phyloP scores from a whole-genome alignment of 1,140 invertebrate species.

The Bicyclus anynana region DNA sequence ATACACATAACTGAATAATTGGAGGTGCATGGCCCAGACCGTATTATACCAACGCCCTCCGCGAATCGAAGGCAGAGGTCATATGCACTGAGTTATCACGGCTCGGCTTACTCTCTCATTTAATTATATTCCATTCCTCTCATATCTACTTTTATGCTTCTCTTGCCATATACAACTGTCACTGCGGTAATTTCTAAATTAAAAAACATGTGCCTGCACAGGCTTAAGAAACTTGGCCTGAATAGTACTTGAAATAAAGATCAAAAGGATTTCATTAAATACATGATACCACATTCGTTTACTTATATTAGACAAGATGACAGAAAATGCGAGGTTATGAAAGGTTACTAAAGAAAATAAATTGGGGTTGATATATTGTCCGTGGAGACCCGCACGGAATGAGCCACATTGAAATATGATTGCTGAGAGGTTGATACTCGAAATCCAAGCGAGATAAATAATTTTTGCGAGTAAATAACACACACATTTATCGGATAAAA shows the following conservation, averaged over 20 bases:
- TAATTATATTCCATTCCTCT: no score
- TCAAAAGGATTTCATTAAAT: slow-evolving; percentile 8
- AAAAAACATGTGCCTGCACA: no score
- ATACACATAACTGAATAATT: no score
- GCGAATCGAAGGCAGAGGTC: no score
- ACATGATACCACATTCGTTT: slow-evolving; percentile 12
- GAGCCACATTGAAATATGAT: slow-evolving; percentile 55
- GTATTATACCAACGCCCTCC: no score
- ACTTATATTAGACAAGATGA: slow-evolving; percentile 11
- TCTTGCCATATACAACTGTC: no score
- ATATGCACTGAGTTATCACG: no score
- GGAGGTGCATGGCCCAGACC: no score
- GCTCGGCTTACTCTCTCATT: no score
- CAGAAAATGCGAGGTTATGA: slow-evolving; percentile 40
- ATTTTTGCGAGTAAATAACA: slow-evolving; percentile 15
- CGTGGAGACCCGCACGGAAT: slow-evolving; percentile 50
- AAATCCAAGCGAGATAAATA: slow-evolving; percentile 14
- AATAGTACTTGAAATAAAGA: not conserved
- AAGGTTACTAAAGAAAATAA: slow-evolving; percentile 64
- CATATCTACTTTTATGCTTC: no score
- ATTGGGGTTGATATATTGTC: slow-evolving; percentile 66
- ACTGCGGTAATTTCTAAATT: no score
- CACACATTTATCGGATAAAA: not conserved
- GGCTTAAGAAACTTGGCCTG: not conserved
- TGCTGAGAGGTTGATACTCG: slow-evolving; percentile 36